Evolutionary conservation across 2,888 invertebrate species (phyloP), one percentile per base, ranked within the genome.

Genomic region (Heteropelma amictum): DNA sequence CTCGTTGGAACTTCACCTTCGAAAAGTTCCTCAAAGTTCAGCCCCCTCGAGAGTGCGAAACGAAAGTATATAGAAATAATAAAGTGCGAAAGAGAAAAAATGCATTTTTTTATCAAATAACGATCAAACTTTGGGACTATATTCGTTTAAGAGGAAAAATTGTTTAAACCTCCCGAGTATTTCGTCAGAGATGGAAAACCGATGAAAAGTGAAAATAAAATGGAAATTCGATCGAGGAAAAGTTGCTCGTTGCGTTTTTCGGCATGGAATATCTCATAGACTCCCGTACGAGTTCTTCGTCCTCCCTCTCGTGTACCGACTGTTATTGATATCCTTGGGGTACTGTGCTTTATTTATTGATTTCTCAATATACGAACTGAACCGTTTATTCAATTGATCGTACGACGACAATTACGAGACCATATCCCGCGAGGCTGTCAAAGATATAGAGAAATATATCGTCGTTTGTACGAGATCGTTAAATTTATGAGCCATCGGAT

Each of bases 381-480:
- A 26, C 35, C 38, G 47, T 61, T 35, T 54, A 67, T 61, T 30
- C 53, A 51, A 67, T 67, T 61, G 61, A 26, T 8, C 60, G 26
- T 63, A 72, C 49, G 61, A 67, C 67, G 61, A 61, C 67, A 72
- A 72, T 72, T 72, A 67, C 67, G 72, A 61, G 35, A 61, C 42
- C 35, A 45, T 60, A 38, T 67, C 72, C 49, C 38, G 23, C 14
- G 45, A 26, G 63, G 21, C 14, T 19, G n/a, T 33, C 33, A 35
- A 3, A 53, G 14, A 35, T 14, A 6, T 3, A 60, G 10, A 30
- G 10, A 8, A 19, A 53, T 4, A 21, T 17, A 30, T 33, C 19
- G 64, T 1, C 56, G 30, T n/a, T n/a, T 45, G 23, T 12, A n/a
- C n/a, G 64, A 35, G 38, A 53, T 58, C 71, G 45, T 65, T 53